Evolutionary conservation across 2,888 invertebrate species (phyloP).

Genomic region (Lagria hirta): DNA sequence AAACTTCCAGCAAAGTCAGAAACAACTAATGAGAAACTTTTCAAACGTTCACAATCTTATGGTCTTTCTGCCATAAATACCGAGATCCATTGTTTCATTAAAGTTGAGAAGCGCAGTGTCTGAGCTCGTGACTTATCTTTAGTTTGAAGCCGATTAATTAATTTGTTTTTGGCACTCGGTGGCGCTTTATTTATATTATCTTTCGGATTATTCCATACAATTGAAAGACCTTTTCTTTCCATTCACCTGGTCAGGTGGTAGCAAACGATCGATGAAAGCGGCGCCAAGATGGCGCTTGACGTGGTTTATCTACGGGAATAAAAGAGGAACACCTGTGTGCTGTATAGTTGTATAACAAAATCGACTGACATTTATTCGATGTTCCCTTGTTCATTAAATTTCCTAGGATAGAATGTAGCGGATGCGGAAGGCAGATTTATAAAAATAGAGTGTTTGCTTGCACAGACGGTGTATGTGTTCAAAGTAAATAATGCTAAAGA

Average conservation of each 20-base stretch:
- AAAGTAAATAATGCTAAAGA: constrained; percentile 19
- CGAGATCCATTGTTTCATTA: constrained; percentile 31
- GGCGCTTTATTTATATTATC: constrained; percentile 10
- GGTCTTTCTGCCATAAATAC: constrained; percentile 27
- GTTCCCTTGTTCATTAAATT: constrained; percentile 9
- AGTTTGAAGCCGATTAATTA: constrained; percentile 20
- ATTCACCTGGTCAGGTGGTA: constrained; percentile 37
- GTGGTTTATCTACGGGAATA: constrained; percentile 8
- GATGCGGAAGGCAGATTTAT: constrained; percentile 4
- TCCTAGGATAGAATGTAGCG: constrained; percentile 1
- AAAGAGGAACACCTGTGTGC: constrained; percentile 19
- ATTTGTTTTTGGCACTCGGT: constrained; percentile 10
- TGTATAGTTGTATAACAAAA: constrained; percentile 3
- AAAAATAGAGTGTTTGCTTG: constrained; percentile 18
- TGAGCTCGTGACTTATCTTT: constrained; percentile 15
- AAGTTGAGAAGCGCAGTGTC: constrained; percentile 24
- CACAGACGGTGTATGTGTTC: constrained; percentile 13
- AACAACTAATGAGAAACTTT: constrained; percentile 35
- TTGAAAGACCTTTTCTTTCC: constrained; percentile 27
- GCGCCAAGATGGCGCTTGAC: constrained; percentile 39
- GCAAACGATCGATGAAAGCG: constrained; percentile 34
- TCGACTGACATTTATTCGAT: constrained; percentile 7
- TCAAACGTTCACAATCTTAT: constrained; percentile 27
- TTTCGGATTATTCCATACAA: constrained; percentile 4
- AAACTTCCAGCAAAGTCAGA: no score